These are phyloP conservation scores for Sitta carolinensis DNA, from an alignment of 2,797 vertebrate genomes.

Conservation along the genomic window DNA sequence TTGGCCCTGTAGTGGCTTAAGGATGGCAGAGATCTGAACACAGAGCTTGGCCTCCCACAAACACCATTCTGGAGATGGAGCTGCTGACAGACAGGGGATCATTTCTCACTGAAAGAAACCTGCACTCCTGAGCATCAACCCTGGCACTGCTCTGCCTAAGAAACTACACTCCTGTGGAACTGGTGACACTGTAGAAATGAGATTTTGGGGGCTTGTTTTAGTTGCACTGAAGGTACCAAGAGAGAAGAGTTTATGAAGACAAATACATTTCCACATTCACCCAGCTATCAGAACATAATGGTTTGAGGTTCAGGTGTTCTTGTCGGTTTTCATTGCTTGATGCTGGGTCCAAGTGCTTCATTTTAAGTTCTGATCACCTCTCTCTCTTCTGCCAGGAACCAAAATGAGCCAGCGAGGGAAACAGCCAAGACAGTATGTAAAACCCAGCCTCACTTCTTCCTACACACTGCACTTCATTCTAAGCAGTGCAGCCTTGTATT, in stretches of 20 bases:
- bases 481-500: slow-evolving; percentile 61
- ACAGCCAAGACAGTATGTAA: slow-evolving; percentile 95
- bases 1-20: background rate
- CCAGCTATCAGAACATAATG: background rate
- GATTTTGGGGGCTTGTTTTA: background rate
- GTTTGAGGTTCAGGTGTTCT: background rate
- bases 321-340: background rate
- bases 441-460: slow-evolving; percentile 81
- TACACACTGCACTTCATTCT: slow-evolving; percentile 76
- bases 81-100: background rate
- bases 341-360: background rate
- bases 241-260: background rate
- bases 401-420: slow-evolving; percentile 84
- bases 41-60: too few species aligned
- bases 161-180: background rate
- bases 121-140: background rate
- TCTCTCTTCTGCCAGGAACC: slow-evolving; percentile 86
- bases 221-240: background rate
- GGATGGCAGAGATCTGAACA: too few species aligned
- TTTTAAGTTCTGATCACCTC: slow-evolving; percentile 12
- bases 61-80: too few species aligned
- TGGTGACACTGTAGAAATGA: background rate
- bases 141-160: background rate
- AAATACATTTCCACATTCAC: background rate
- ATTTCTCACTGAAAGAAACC: background rate